phyloP scores from a whole-genome alignment of 2,113 vertebrate species.

The Tachysurus fulvidraco region DNA sequence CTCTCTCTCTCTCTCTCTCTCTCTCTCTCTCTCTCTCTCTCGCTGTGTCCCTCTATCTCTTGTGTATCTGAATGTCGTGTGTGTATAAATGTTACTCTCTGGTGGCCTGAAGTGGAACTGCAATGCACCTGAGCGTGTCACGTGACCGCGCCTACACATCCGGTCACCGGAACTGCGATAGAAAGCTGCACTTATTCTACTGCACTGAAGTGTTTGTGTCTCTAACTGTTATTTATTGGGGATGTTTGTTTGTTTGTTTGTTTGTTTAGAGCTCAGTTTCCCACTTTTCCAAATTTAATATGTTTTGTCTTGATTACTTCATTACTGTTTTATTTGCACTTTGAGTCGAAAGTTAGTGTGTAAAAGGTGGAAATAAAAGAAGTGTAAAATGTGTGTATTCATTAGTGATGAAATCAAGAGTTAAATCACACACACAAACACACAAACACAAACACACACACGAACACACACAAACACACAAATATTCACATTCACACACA shows the following conservation, averaged over 20 bases:
- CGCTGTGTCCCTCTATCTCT: not conserved
- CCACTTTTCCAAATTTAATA: not conserved
- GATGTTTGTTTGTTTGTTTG: not conserved
- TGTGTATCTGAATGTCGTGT: too few relatives aligned
- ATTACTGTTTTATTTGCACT: not conserved
- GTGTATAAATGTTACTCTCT: not conserved
- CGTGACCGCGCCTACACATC: not conserved
- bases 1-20: not conserved
- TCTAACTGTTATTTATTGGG: not conserved
- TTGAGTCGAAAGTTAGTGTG: not conserved
- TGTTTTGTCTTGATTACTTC: not conserved
- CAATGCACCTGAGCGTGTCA: not conserved
- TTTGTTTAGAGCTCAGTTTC: not conserved
- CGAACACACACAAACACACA: too few relatives aligned
- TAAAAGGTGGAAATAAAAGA: too few relatives aligned
- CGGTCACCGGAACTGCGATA: not conserved
- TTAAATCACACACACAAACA: too few relatives aligned
- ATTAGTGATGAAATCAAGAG: too few relatives aligned
- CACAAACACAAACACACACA: too few relatives aligned
- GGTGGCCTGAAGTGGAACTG: not conserved
- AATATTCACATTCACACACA: too few relatives aligned
- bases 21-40: conserved; percentile 3
- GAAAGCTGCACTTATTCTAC: not conserved
- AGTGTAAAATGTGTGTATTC: too few relatives aligned
- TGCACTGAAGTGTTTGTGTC: not conserved